Conservation (phyloP, 2,797 vertebrate species). For the Hapalemur alaotrensis region DNA sequence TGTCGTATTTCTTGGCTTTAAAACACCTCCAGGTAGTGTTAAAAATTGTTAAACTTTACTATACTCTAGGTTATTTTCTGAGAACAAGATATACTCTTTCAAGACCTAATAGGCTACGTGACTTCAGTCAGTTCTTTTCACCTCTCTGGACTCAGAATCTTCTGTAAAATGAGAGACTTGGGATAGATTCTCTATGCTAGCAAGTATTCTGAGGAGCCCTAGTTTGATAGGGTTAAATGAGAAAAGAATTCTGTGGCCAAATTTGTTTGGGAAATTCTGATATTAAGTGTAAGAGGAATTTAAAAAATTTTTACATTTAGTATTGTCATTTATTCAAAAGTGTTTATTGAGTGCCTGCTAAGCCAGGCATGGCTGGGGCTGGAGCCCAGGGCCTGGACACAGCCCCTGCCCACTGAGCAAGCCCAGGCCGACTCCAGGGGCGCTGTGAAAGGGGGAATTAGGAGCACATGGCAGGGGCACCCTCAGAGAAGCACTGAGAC, state of each 20-base stretch:
- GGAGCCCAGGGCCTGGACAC: neutral
- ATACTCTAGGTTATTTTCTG: neutral
- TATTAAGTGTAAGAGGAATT: neutral
- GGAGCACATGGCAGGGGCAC: neutral
- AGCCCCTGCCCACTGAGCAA: accelerated
- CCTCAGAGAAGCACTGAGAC: no score
- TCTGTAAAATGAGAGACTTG: neutral
- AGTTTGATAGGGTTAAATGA: neutral
- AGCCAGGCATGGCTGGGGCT: neutral
- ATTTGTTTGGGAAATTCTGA: neutral
- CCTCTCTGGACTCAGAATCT: neutral
- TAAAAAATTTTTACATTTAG: neutral
- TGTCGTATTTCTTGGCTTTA: neutral
- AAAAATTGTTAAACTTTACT: neutral
- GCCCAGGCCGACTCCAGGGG: neutral
- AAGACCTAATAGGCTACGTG: neutral
- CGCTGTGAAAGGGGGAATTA: neutral
- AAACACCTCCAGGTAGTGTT: neutral
- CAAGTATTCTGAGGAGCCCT: neutral
- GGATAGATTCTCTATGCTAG: neutral
- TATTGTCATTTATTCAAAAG: neutral
- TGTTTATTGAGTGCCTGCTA: neutral
- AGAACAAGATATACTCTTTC: neutral
- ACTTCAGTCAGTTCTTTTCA: neutral
- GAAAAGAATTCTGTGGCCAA: neutral